Evolutionary conservation across 1,140 invertebrate genomes (phyloP).

Genomic region (Cotesia vestalis): DNA sequence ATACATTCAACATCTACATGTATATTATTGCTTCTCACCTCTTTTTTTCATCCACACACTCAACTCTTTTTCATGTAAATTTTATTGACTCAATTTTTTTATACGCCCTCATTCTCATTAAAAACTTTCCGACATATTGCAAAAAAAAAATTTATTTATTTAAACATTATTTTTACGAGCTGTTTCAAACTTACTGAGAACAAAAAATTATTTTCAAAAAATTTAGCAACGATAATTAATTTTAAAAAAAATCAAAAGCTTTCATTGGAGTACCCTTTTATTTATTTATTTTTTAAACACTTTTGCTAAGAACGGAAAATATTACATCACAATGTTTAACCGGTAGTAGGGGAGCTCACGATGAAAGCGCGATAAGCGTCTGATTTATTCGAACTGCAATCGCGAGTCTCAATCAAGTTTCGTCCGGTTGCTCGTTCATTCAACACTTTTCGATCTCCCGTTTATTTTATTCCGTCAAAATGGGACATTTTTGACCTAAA

Average conservation of each 20-base stretch:
- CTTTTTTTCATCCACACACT: background rate
- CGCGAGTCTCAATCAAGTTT: conserved; percentile 48
- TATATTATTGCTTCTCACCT: conserved; percentile 8
- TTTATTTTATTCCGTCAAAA: background rate
- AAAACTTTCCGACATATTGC: conserved; percentile 8
- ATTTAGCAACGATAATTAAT: too few species aligned
- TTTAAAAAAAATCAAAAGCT: too few species aligned
- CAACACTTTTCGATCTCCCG: background rate
- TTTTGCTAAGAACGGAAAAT: too few species aligned
- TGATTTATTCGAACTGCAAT: conserved; percentile 59
- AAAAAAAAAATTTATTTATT: background rate
- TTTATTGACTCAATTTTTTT: background rate
- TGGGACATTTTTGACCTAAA: background rate
- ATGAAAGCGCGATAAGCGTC: conserved; percentile 66
- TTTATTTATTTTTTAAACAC: too few species aligned
- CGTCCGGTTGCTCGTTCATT: conserved; percentile 48
- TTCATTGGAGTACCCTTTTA: too few species aligned
- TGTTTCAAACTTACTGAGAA: too few species aligned
- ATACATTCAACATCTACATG: background rate
- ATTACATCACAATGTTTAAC: background rate
- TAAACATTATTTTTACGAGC: too few species aligned
- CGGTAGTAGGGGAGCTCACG: conserved; percentile 37
- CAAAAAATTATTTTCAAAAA: too few species aligned
- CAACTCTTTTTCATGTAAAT: conserved; percentile 17
- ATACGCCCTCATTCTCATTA: conserved; percentile 5